Base-by-base conservation (phyloP, 2,888 invertebrate genomes). In the Agriopis leucophaearia region DNA sequence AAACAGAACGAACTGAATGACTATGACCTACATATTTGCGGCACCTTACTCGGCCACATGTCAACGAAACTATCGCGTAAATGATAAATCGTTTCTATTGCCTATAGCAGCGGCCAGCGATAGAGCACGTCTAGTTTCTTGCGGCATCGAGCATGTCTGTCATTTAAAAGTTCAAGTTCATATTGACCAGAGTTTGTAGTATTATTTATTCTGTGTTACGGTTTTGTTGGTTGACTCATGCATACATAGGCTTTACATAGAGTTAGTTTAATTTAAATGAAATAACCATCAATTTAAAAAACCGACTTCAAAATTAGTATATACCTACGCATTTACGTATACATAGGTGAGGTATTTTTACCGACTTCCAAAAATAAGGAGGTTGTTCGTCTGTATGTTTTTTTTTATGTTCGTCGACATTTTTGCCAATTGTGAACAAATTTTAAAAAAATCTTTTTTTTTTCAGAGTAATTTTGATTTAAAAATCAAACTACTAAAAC, bases 71-170 rank as follows among this genome's bases (percentile, higher is more conserved):
- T 74, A 78, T 80, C 78, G 48, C 72, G 45, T 70, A 61, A 73
- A 74, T 77, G 83, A 84, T 82, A 80, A 81, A 78, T 79, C 71
- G 73, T 80, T 78, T 73, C 63, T 72, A 73, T 55, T 57, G 55
- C 61, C 70, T 47, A 50, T 16, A 16, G 58, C 50, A 44, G 10
- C 16, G 69, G 64, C 69, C 50, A 44, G 10, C 16, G 69, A 66
- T 71, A 69, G 47, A 50, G 56, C 69, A 72, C 66, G 69, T 54
- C 9, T 45, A 27, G 40, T 15, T 18, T 44, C 54, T 62, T 47
- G 47, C 52, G 18, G 36, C 44, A n/a, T 27, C 55, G 55, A 40
- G 45, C 54, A 63, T 42, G 58, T 66, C 48, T 38, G 44, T 56
- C 60, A 18, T n/a, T 18, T 54, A 16, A 27, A 54, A 67, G 66